A percentile compares a stretch with the other conserved stretches of the same genome.
Evolutionary conservation across 2,888 invertebrate genomes (phyloP).

Genomic region (Machimus atricapillus): DNA sequence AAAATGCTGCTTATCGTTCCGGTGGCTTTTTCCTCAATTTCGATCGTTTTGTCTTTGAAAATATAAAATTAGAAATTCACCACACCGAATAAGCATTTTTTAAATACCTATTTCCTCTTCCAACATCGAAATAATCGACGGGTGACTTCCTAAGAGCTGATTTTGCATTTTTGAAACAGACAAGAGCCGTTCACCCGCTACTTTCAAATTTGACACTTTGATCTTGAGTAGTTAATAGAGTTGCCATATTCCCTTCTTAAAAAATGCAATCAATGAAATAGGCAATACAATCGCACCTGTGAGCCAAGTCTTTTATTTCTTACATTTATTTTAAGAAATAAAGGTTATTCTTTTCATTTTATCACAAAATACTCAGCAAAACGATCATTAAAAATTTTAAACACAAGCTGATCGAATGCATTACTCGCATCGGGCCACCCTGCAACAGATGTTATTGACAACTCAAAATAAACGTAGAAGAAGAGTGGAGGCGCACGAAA

Average conservation of each 20-base stretch:
- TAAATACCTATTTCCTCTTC: background rate
- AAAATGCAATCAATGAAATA: background rate
- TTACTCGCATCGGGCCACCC: background rate
- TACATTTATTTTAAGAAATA: no score
- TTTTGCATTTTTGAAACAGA: background rate
- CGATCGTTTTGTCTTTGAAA: background rate
- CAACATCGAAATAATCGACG: background rate
- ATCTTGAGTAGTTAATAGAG: background rate
- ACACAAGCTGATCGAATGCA: background rate
- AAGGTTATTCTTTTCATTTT: background rate
- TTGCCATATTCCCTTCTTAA: background rate
- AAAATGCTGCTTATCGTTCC: background rate
- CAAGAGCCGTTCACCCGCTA: background rate
- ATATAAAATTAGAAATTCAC: background rate
- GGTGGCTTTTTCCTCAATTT: background rate
- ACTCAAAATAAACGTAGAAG: background rate
- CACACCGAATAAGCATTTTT: background rate
- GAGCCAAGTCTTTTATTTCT: no score
- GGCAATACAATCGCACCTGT: background rate
- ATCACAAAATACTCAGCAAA: background rate
- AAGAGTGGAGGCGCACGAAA: background rate
- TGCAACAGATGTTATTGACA: background rate
- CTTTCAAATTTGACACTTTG: background rate
- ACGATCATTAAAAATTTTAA: background rate
- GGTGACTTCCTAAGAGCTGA: background rate